Base-by-base conservation (phyloP, 2,113 vertebrate genomes). In the Tragulus kanchil region DNA sequence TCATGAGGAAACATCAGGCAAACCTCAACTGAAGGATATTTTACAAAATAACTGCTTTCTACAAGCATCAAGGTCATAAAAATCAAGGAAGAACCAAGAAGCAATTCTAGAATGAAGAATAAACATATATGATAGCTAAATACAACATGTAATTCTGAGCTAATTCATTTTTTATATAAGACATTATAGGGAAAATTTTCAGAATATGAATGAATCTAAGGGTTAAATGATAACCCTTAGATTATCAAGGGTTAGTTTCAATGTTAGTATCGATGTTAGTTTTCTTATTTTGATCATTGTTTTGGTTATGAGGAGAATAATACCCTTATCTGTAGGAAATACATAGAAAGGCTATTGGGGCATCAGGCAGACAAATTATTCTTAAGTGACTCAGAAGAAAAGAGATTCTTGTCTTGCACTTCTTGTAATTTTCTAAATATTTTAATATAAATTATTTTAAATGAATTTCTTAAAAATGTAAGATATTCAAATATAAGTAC, bases 401-500 rank as follows among this genome's bases (percentile, higher is more conserved):
- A 73, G 54, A 56, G 52, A 45, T 54, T 23, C 6, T 89, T 82
- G 23, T 45, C 6, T 17, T 8, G 3, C 58, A 48, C 7, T 6
- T 88, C 52, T 13, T 81, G 17, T 42, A 81, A 89, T 11, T 89
- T 78, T 95, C 28, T 71, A 79, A 79, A 42, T 67, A 26, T 85
- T 85, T 61, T 67, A 31, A 90, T 42, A 95, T 61, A 95, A 82
- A 92, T 82, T 48, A 69, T n/a, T 48, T 48, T n/a, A 48, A 89
- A 48, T 84, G 19, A 77, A 23, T 48, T 7, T 10, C 10, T 75
- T 82, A 8, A 45, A 62, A 73, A 73, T 71, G 50, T 81, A 36
- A 67, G n/a, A 71, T 48, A 77, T 56, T 75, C 54, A 77, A 94
- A 75, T 64, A 42, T 56, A 93, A 89, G 73, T 42, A 28, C n/a